A percentile compares a stretch with the other conserved stretches of the same genome.
Evolutionary conservation across 2,113 vertebrate species (phyloP).

Genomic region (Etia nguti): DNA sequence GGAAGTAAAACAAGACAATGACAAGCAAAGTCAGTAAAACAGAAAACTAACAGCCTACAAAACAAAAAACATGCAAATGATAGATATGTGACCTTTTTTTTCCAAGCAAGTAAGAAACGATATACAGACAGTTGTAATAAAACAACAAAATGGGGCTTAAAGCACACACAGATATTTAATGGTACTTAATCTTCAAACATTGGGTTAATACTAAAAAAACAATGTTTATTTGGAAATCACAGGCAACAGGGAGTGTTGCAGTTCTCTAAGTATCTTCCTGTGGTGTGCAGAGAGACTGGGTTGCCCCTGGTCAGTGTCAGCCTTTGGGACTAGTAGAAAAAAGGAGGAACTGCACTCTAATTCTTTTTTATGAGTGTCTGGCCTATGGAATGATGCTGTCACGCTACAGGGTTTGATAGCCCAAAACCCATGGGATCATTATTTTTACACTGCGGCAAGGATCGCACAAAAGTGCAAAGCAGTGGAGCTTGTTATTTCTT

Average conservation of each 20-base stretch:
- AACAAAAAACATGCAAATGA: not conserved
- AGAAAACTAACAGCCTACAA: not conserved
- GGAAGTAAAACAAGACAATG: not conserved
- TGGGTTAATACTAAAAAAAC: not conserved
- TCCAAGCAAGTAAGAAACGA: not conserved
- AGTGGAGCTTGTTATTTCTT: conserved; percentile 53
- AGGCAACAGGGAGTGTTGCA: not conserved
- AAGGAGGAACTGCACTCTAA: not conserved
- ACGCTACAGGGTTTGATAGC: conserved; percentile 36
- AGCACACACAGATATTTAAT: not conserved
- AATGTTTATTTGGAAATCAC: not conserved
- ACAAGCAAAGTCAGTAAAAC: not conserved
- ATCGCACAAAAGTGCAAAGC: conserved; percentile 16
- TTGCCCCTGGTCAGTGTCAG: not conserved
- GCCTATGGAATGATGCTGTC: conserved; percentile 21
- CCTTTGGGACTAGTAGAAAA: not conserved
- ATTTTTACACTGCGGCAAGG: conserved; percentile 34
- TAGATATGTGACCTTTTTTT: not conserved
- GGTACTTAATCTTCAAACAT: not conserved
- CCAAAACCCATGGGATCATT: conserved; percentile 38
- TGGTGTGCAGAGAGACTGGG: not conserved
- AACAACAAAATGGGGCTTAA: not conserved
- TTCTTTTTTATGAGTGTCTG: conserved; percentile 7
- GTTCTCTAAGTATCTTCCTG: not conserved
- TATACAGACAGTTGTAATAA: not conserved